These are phyloP conservation scores for Circaetus cinerascens DNA, from an alignment of 2,113 vertebrate species.

Conservation along the genomic window DNA sequence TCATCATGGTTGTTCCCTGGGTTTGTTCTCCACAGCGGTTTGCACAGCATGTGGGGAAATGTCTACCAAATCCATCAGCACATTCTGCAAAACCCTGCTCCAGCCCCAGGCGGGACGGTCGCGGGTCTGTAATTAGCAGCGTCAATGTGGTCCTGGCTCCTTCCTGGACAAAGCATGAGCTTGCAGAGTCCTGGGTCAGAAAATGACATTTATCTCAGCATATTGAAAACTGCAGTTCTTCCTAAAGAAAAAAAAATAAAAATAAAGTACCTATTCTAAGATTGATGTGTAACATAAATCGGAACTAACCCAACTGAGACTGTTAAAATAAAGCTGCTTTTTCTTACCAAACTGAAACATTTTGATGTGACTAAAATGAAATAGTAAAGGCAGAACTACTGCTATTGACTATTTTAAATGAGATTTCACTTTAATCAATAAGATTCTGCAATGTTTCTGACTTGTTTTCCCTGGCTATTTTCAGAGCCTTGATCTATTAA, in stretches of 20 bases:
- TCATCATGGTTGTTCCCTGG: background rate
- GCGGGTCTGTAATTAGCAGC: background rate
- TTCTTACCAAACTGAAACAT: background rate
- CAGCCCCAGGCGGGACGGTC: accelerated
- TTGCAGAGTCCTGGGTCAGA: background rate
- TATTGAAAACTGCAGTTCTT: background rate
- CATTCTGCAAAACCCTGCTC: background rate
- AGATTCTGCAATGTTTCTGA: background rate
- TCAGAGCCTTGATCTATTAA: background rate
- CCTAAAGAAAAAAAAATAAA: background rate
- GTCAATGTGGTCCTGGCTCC: background rate
- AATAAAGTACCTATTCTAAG: background rate
- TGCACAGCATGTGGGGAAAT: background rate
- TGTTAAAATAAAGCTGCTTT: slow-evolving; percentile 14
- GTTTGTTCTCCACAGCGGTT: background rate
- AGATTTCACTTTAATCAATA: background rate
- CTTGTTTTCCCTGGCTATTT: background rate
- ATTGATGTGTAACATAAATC: background rate
- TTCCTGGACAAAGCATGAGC: background rate
- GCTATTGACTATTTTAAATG: background rate
- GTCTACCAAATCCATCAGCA: background rate
- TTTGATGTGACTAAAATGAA: slow-evolving; percentile 11
- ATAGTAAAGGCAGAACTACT: background rate
- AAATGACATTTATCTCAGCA: background rate
- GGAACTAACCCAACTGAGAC: background rate